Base-by-base conservation (phyloP, 2,113 vertebrate genomes). In the Platysteira castanea region DNA sequence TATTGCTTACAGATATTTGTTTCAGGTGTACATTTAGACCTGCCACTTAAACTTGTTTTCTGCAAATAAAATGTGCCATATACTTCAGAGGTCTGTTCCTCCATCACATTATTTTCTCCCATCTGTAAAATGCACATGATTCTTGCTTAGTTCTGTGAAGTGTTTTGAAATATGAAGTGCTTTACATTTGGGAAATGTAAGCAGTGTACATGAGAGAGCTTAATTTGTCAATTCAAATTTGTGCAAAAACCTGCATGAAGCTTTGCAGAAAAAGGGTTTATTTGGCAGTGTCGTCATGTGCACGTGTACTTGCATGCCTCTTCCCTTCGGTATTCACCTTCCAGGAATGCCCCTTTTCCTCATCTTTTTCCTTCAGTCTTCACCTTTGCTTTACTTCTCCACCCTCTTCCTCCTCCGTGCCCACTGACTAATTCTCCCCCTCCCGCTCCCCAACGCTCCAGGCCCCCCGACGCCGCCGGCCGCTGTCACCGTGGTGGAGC, bases 361-460 rank as follows among this genome's bases (percentile, higher is more conserved):
- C 14, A 9, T 13, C 56, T 44, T 57, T 83, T 63, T 6, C 0
- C 64, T 27, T 65, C 71, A 2, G 2, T 37, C 86, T 84, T 77
- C 47, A 2, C 76, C 46, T 37, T 78, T 49, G 75, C 65, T 84
- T 84, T 79, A 1, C 85, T 76, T 33, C 42, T 26, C 93, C 93
- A 6, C 87, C 64, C 69, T 60, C 27, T 23, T 54, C 68, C 76
- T 70, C 53, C 60, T 54, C 91, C 52, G 0, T 96, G 94, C 76
- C 90, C 90, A 1, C 60, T 84, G 60, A 98, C 98, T 98, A 96
- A 98, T 95, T 98, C 35, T 98, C 95, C 97, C 97, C 97, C 97
- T 98, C 98, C 97, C 97, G 13, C 97, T 98, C 98, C 97, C 96
- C 97, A 94, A 97, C 44, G 80, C 97, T 98, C 91, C 94, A 98